Percentiles rank a stretch among this genome's conserved stretches.
phyloP scores from a whole-genome alignment of 2,888 invertebrate genomes.

The Mayetiola destructor region DNA sequence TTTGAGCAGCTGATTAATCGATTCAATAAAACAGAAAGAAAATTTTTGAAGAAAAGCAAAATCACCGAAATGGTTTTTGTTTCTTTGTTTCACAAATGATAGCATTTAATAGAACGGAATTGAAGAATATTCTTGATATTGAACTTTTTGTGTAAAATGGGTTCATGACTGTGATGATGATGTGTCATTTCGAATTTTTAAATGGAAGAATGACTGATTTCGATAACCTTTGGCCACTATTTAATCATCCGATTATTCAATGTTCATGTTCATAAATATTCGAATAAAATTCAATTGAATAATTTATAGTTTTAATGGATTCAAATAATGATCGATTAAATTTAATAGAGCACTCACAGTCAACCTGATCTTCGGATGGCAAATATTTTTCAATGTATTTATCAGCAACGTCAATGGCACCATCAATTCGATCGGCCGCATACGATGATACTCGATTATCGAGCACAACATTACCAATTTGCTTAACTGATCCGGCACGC shows the following conservation, averaged over 20 bases:
- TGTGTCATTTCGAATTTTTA: too few relatives aligned
- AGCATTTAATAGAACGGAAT: too few relatives aligned
- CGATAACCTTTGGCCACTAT: too few relatives aligned
- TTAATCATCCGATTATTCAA: too few relatives aligned
- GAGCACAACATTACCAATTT: constrained; percentile 53
- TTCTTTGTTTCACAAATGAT: not conserved
- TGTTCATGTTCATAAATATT: too few relatives aligned
- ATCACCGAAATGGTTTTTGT: not conserved
- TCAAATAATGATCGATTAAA: not conserved
- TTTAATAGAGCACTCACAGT: constrained; percentile 41
- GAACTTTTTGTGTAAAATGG: too few relatives aligned
- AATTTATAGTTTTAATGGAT: not conserved
- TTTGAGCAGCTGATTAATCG: not conserved
- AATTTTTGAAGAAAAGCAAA: not conserved
- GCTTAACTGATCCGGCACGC: constrained; percentile 70
- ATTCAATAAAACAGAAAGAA: not conserved
- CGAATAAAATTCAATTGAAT: not conserved
- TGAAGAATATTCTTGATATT: too few relatives aligned
- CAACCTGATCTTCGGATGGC: constrained; percentile 45
- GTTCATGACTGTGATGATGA: too few relatives aligned
- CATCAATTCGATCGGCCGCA: constrained; percentile 60
- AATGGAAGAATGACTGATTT: too few relatives aligned
- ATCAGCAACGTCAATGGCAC: constrained; percentile 62
- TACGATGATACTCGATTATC: constrained; percentile 56
- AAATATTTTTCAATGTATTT: constrained; percentile 70